Percentiles rank a stretch among this genome's conserved stretches.
Evolutionary conservation across 2,113 vertebrate species (phyloP).

Genomic region (Narcine bancroftii): DNA sequence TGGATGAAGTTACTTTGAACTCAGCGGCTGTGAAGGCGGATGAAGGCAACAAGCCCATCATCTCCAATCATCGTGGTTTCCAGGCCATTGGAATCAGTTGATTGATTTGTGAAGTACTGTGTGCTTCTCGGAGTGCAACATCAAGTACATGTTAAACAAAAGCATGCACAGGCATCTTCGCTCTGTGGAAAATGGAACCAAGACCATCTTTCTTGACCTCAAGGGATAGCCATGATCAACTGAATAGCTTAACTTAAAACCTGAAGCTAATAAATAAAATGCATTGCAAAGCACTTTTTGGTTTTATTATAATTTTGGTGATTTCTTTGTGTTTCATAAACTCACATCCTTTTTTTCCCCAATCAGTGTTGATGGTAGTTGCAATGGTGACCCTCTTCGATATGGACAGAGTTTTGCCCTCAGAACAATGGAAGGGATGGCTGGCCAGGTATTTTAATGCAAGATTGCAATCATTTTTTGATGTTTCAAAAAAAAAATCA

Average conservation of each 20-base stretch:
- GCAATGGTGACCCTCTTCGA: slow-evolving; percentile 50
- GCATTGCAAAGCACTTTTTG: not conserved
- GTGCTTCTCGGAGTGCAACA: no score
- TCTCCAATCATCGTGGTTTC: no score
- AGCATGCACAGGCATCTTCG: no score
- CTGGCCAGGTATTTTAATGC: slow-evolving; percentile 53
- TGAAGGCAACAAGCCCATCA: no score
- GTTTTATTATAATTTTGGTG: not conserved
- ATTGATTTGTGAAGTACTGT: no score
- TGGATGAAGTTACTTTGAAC: no score
- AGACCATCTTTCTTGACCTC: no score
- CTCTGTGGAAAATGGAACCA: no score
- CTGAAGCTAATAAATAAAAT: not conserved
- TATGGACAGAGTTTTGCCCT: slow-evolving; percentile 63
- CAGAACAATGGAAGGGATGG: slow-evolving; percentile 54
- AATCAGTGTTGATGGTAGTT: slow-evolving; percentile 49
- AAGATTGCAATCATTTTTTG: not conserved
- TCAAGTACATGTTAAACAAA: no score
- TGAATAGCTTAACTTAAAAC: not conserved
- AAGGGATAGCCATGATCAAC: no score
- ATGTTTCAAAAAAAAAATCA: not conserved
- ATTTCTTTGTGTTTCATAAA: not conserved
- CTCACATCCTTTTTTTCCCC: not conserved
- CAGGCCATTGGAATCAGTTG: no score
- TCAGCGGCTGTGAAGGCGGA: no score